Percentiles rank a stretch among this genome's conserved stretches.
Conservation (phyloP, 2,797 vertebrate genomes). For the Setipinna tenuifilis region DNA sequence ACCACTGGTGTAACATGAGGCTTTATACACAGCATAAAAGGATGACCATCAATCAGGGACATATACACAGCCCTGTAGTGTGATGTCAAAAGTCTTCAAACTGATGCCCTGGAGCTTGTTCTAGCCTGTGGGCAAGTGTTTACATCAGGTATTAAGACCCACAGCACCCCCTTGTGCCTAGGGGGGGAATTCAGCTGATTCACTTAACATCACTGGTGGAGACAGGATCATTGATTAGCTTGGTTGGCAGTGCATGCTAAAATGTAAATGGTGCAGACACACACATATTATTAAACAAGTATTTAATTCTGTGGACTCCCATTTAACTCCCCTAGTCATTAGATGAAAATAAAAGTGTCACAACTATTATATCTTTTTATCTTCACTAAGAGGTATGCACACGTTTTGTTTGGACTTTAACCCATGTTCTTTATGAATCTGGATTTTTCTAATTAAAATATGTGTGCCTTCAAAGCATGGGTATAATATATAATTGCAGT, state of each 20-base stretch:
- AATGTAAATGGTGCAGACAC: too few species aligned
- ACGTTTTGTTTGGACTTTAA: neutral
- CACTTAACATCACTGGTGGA: neutral
- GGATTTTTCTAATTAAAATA: neutral
- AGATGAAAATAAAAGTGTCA: too few species aligned
- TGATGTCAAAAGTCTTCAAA: neutral
- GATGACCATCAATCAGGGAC: neutral
- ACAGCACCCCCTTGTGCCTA: constrained; percentile 4
- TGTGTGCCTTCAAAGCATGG: too few species aligned
- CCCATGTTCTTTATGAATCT: neutral
- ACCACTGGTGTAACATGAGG: neutral
- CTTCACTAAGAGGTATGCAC: neutral
- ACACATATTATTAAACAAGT: neutral
- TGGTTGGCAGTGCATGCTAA: neutral
- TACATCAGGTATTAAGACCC: neutral
- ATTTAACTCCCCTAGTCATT: too few species aligned
- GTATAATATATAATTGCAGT: too few species aligned
- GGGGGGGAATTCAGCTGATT: neutral
- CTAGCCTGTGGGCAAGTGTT: neutral
- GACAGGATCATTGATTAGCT: neutral
- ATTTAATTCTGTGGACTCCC: too few species aligned
- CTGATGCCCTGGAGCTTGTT: neutral
- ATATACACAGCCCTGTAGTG: neutral
- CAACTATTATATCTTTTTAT: neutral
- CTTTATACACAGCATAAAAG: neutral